Base-by-base conservation (phyloP, 2,113 vertebrate species). In the Mastomys coucha region DNA sequence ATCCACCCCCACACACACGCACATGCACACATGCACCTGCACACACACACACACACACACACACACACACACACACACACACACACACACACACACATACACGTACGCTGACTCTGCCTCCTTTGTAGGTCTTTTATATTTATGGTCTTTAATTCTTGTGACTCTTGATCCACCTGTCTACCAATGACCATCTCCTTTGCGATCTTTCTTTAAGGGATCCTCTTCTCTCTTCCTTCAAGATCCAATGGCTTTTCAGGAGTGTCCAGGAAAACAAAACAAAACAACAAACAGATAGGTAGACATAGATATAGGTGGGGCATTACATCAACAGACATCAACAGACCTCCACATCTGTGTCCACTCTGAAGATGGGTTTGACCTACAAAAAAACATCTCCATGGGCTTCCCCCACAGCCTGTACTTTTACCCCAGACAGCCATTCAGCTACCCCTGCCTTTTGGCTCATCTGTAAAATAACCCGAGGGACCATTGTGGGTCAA, bases 391-490 rank as follows among this genome's bases (percentile, higher is more conserved):
- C 72, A 36, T 88, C 56, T 19, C 53, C 31, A 5, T 24, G 0
- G n/a, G 7, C 24, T 42, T 9, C 24, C 42, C 49, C 11, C n/a
- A 39, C 1, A 51, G 28, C 39, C 69, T 88, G 49, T 70, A 51
- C 26, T 75, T 94, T 89, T 39, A 81, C 63, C 33, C 63, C 10
- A 45, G 5, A 24, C 36, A 89, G 69, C 60, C 86, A 51, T 26
- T 65, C 28, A 19, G 49, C 81, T 58, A 78, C 42, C 33, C 19
- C 91, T 80, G 36, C 69, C 53, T 76, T 94, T 82, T 84, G 86
- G 60, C 87, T 82, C 51, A 81, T 49, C 19, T 65, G n/a, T 73
- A 31, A 19, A 85, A 95, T 81, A 92, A 78, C 82, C 89, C 26
- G n/a, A 78, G 69, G 53, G n/a, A 88, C 36, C 72, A 72, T n/a